Evolutionary conservation across 2,888 invertebrate genomes (phyloP), one percentile per base, ranked within the genome.

Genomic region (Drosophila paranaensis): DNA sequence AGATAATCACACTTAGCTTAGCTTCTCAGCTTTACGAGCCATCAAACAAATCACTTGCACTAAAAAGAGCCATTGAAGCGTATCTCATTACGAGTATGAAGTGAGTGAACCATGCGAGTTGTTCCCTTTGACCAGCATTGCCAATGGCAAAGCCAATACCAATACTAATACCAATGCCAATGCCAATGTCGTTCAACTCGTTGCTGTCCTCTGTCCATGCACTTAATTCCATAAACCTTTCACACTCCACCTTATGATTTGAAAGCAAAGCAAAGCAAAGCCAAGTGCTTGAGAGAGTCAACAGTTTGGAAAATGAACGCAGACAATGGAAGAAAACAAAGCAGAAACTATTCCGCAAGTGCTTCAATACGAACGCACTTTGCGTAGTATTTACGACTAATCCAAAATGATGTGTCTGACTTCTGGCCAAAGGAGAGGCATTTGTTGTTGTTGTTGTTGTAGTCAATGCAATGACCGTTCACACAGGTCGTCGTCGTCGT

Each of bases 341-440:
- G 62, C 50, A 67, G 65, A 51, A 83, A 69, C 65, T 65, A 74
- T 75, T 51, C 55, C 37, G 30, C 30, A 68, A 72, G 77, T 25
- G 77, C 74, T 69, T 60, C 43, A 25, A 62, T 35, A 60, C 43
- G 50, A 25, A 53, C 67, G 71, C 78, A 80, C 65, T 78, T 80
- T 69, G 37, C 55, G 67, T 50, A 66, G 76, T 74, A 80, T 84
- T 88, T 79, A 73, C 65, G 66, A 65, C 73, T 88, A 81, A 88
- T 85, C 84, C 86, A 77, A 79, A 85, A 85, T 85, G 88, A 82
- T 85, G 84, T 88, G 84, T 88, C 84, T 85, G 86, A 79, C 71
- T 82, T 82, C 53, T 66, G 76, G 66, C 66, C 40, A 50, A 57
- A 56, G 54, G 48, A 53, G n/a, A 14, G 46, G 9, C 3, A 16